Percentiles rank a stretch among this genome's conserved stretches.
Evolutionary conservation across 2,113 vertebrate genomes (phyloP).

Genomic region (Hucho hucho): DNA sequence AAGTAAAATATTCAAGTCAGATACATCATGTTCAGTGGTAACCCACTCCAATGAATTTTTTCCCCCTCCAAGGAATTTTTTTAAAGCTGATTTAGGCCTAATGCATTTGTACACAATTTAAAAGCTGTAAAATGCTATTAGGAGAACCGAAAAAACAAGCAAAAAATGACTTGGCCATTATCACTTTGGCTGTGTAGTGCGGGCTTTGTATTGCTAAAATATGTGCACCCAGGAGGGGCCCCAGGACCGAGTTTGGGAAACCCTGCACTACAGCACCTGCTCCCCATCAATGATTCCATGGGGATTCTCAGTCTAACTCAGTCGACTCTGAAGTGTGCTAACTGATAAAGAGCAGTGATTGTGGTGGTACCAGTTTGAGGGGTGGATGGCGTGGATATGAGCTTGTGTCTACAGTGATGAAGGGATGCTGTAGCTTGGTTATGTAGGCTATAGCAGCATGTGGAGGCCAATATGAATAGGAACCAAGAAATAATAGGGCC

Average conservation of each 20-base stretch:
- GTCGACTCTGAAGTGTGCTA: background rate
- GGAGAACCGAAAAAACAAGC: too few relatives aligned
- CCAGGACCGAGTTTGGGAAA: background rate
- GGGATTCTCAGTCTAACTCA: background rate
- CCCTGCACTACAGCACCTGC: background rate
- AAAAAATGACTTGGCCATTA: too few relatives aligned
- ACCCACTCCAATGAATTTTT: too few relatives aligned
- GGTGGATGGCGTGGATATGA: background rate
- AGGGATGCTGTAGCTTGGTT: background rate
- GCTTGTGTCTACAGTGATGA: background rate
- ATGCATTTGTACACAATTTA: too few relatives aligned
- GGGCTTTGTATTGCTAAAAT: too few relatives aligned
- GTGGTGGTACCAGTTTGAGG: background rate
- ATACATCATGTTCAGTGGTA: too few relatives aligned
- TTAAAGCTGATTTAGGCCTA: too few relatives aligned
- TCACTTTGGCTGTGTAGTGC: too few relatives aligned
- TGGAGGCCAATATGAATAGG: background rate
- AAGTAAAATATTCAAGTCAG: too few relatives aligned
- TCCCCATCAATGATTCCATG: background rate
- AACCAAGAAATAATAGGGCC: constrained; percentile 10
- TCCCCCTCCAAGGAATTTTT: too few relatives aligned
- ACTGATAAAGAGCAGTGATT: background rate
- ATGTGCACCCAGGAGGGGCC: background rate
- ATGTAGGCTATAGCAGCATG: background rate
- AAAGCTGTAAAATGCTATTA: too few relatives aligned